These are phyloP conservation scores for Drosophila kepulauana DNA, from an alignment of 1,140 invertebrate species.

Conservation along the genomic window DNA sequence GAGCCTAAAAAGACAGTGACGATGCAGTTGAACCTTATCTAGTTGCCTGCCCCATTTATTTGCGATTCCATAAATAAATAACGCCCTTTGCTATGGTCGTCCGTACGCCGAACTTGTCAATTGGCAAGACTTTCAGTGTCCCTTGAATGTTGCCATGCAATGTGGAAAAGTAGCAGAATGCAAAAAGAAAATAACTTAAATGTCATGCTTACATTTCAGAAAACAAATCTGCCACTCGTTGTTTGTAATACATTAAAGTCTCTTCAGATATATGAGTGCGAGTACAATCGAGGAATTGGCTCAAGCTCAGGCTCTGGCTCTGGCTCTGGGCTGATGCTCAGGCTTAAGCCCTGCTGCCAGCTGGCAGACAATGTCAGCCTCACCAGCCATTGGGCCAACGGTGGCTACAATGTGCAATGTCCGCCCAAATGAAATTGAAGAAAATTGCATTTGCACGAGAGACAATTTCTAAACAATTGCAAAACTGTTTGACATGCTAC, in stretches of 20 bases:
- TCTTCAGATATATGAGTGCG: constrained; percentile 40
- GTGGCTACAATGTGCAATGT: constrained; percentile 36
- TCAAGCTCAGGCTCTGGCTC: not conserved
- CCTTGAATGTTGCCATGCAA: not conserved
- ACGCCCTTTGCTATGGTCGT: constrained; percentile 17
- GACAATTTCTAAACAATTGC: constrained; percentile 84
- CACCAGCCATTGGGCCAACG: constrained; percentile 26
- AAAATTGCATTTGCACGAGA: constrained; percentile 84
- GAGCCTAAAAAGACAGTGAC: constrained; percentile 50
- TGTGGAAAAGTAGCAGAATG: constrained; percentile 26
- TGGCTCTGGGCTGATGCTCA: constrained; percentile 1
- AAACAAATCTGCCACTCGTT: constrained; percentile 76
- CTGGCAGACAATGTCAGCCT: constrained; percentile 57
- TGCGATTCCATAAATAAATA: constrained; percentile 32
- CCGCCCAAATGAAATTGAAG: constrained; percentile 83
- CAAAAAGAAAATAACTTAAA: constrained; percentile 75
- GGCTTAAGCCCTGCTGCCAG: constrained; percentile 50
- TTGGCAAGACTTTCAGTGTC: constrained; percentile 9
- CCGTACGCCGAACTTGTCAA: constrained; percentile 28
- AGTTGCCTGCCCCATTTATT: constrained; percentile 17
- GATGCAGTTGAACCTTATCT: constrained; percentile 63
- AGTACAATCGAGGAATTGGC: constrained; percentile 22
- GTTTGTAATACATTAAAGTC: constrained; percentile 79
- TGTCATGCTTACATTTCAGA: constrained; percentile 73
- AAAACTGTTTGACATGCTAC: constrained; percentile 82